Percentiles rank a stretch among this genome's conserved stretches.
Evolutionary conservation across 2,113 vertebrate genomes (phyloP).

Genomic region (Petrocephalus microphthalmus): DNA sequence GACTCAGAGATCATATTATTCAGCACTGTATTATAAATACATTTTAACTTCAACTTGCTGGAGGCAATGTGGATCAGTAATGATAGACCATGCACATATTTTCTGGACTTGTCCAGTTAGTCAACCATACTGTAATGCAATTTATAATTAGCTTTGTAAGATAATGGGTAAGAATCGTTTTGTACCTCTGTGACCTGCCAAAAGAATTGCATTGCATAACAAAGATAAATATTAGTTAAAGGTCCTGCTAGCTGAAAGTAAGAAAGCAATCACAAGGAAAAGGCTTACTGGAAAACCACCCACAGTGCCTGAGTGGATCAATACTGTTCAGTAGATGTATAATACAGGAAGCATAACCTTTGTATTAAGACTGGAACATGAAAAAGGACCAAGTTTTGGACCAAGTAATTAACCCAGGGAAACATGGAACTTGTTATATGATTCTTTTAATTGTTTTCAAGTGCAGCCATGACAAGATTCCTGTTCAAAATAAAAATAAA

Average conservation of each 20-base stretch:
- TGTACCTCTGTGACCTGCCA: neutral
- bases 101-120: neutral
- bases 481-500: neutral
- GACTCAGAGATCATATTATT: too few species aligned
- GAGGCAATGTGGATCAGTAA: neutral
- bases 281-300: neutral
- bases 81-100: neutral
- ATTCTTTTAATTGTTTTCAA: neutral
- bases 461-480: neutral
- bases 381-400: too few species aligned
- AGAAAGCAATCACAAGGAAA: neutral
- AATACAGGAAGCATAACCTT: neutral
- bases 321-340: neutral
- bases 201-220: neutral
- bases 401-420: neutral
- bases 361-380: neutral
- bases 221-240: neutral
- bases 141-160: neutral
- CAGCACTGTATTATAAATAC: too few species aligned
- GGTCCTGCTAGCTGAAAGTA: neutral
- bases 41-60: too few species aligned
- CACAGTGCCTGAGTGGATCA: neutral
- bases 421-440: neutral
- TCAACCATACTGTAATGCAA: neutral
- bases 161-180: neutral